Conservation (phyloP, 2,888 invertebrate species). For the Apotomis betuletana region DNA sequence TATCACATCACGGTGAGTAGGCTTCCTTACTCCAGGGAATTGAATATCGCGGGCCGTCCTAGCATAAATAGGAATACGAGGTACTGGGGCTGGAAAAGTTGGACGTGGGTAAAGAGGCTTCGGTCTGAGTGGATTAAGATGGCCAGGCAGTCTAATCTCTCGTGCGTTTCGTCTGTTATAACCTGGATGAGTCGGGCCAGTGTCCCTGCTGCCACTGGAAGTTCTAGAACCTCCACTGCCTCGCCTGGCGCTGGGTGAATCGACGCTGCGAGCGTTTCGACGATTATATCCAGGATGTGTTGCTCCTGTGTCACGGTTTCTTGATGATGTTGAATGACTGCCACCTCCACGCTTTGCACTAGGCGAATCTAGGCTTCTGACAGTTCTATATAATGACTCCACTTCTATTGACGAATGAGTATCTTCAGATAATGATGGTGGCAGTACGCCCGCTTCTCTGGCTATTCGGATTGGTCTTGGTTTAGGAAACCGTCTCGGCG, state of each 20-base stretch:
- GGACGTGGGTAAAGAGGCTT: slow-evolving; percentile 41
- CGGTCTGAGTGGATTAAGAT: slow-evolving; percentile 37
- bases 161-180: slow-evolving; percentile 38
- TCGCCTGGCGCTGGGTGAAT: too few relatives aligned
- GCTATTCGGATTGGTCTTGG: slow-evolving; percentile 21
- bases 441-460: slow-evolving; percentile 50
- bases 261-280: slow-evolving; percentile 43
- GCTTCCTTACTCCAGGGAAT: slow-evolving; percentile 49
- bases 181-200: slow-evolving; percentile 29
- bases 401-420: slow-evolving; percentile 37
- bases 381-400: slow-evolving; percentile 47
- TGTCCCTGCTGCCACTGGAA: neutral
- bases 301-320: slow-evolving; percentile 53
- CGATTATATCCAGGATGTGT: slow-evolving; percentile 62
- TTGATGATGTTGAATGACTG: slow-evolving; percentile 49
- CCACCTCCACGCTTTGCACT: slow-evolving; percentile 54
- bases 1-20: slow-evolving; percentile 53
- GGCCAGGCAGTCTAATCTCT: slow-evolving; percentile 40
- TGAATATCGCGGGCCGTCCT: slow-evolving; percentile 47
- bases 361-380: slow-evolving; percentile 54
- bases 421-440: slow-evolving; percentile 49
- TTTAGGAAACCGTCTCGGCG: slow-evolving; percentile 47
- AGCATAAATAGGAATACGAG: slow-evolving; percentile 43
- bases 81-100: slow-evolving; percentile 37
- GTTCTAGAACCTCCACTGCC: too few relatives aligned